Conservation (phyloP, 2,797 vertebrate species). For the Poecilia gillii region DNA sequence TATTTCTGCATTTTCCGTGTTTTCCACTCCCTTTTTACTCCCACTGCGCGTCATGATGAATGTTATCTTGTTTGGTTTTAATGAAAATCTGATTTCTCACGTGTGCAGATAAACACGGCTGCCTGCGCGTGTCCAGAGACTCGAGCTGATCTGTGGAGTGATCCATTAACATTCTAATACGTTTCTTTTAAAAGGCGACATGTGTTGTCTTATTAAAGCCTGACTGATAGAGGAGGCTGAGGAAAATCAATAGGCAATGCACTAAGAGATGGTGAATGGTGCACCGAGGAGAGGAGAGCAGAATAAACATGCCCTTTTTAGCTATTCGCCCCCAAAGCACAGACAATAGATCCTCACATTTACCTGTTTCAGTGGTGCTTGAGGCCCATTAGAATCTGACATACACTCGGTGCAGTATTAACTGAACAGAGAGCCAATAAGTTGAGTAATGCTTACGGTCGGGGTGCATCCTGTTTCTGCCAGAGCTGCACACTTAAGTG, state of each 20-base stretch:
- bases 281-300: constrained; percentile 51
- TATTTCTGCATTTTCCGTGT: constrained; percentile 51
- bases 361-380: constrained; percentile 68
- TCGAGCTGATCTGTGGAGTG: constrained; percentile 43
- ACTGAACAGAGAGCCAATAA: constrained; percentile 52
- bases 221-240: constrained; percentile 70
- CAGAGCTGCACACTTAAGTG: constrained; percentile 27
- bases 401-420: constrained; percentile 69
- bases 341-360: constrained; percentile 68
- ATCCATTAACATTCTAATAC: constrained; percentile 77
- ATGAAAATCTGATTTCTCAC: constrained; percentile 55
- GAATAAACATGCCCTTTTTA: constrained; percentile 77
- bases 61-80: constrained; percentile 56
- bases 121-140: constrained; percentile 5
- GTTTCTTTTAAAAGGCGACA: constrained; percentile 71
- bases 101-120: constrained; percentile 21
- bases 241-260: constrained; percentile 75
- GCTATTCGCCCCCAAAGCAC: constrained; percentile 65
- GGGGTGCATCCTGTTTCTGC: constrained; percentile 18
- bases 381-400: constrained; percentile 68
- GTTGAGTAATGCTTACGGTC: constrained; percentile 55
- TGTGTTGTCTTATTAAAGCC: constrained; percentile 77
- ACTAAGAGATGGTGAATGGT: constrained; percentile 63
- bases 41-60: constrained; percentile 63
- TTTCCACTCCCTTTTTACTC: constrained; percentile 40